Evolutionary conservation across 2,888 invertebrate genomes (phyloP), one percentile per base, ranked within the genome.

Genomic region (Magallana nippona): DNA sequence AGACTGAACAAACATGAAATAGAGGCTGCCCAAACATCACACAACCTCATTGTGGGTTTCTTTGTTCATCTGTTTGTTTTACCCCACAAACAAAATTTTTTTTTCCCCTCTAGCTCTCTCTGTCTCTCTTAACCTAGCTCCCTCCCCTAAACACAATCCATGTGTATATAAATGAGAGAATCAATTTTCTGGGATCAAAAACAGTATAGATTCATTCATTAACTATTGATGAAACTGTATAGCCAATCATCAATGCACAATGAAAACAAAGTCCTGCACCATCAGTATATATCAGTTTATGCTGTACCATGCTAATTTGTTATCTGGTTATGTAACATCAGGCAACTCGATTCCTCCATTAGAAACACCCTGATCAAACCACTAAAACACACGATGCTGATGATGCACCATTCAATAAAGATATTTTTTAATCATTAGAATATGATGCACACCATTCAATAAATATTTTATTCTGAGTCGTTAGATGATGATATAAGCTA

Each of bases 161-260:
- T 71, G 32, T 22, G 27, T 71, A 71, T 71, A 71, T 71, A 27
- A 71, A 71, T 71, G 27, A 15, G 15, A 10, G 27, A 32, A 71
- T 32, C 71, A 71, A 71, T 71, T 71, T 71, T 71, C 71, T 27
- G 71, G 27, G 27, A 71, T 27, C 71, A 71, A 71, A 44, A 71
- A 71, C 32, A 15, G 32, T 15, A n/a, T n/a, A 71, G 27, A 71
- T 27, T 32, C 27, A 71, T 71, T 71, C 71, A 71, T 71, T 71
- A 71, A 71, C 71, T 71, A 71, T 71, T 71, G 71, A 71, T 71
- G 27, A 71, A 8, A 71, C 60, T 60, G 60, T 10, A 32, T 5
- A 11, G 71, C 22, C 27, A 71, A 71, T 27, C 22, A 27, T 32
- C 32, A 71, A 32, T 71, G 32, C 71, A 71, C 32, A 27, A 71